Base-by-base conservation (phyloP, 2,797 vertebrate genomes). In the Arvicola amphibius region DNA sequence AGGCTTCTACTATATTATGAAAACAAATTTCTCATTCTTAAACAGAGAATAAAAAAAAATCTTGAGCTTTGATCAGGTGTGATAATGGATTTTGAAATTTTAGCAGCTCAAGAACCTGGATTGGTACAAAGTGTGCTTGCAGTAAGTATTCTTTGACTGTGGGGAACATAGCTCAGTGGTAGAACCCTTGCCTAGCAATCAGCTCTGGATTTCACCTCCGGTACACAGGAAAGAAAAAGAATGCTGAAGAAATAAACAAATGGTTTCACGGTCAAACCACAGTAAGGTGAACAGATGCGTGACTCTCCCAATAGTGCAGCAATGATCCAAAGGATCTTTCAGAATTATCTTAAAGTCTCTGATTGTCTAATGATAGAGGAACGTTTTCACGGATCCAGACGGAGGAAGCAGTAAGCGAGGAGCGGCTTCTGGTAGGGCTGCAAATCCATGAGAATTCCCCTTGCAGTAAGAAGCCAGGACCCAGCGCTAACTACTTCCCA, bases 31-130 rank as follows among this genome's bases (percentile, higher is more conserved):
- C 10, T 61, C n/a, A 51, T 84, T 88, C 34, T 79, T 90, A 74
- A 93, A 88, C 9, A 84, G 78, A 79, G 34, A 69, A 53, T 56
- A 90, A 76, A 88, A 81, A 81, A 92, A 27, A 95, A 92, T 46
- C 1, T 34, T 83, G 63, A 83, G 40, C 32, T 87, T 53, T 74
- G 78, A 88, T 67, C 29, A 76, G 17, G 53, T 59, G 56, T 92
- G 87, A 90, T n/a, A 25, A 69, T 74, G 61, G 92, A n/a, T 14
- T 40, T 80, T 92, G 17, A 61, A 74, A 63, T 78, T 96, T 91
- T 63, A 9, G 8, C 91, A 77, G 63, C 14, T 34, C 23, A 93
- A 81, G 19, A 78, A 71, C 5, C 78, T 81, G 40, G n/a, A 88
- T 48, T 77, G 71, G 84, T 53, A 63, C 21, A 63, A 73, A 37